Evolutionary conservation across 1,140 invertebrate genomes (phyloP), one percentile per base, ranked within the genome.

Genomic region (Tetramorium parvispinum): DNA sequence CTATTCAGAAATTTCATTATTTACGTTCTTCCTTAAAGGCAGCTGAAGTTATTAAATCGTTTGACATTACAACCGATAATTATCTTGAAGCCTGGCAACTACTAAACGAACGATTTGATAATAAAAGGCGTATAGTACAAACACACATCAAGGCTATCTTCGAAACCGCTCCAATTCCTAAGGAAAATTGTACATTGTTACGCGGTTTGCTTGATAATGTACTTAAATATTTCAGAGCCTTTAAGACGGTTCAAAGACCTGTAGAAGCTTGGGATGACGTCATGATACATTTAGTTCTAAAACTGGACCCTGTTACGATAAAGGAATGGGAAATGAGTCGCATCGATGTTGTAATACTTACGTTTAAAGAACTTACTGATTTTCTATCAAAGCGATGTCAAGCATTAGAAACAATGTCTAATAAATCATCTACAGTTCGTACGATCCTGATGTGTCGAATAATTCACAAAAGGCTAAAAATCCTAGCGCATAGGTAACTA

Each of bases 321-420:
- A 68, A 68, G 11, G 37, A 68, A 16, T 68, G 37, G 65, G 65
- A 68, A 21, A 43, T n/a, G 2, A 68, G n/a, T 46, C n/a, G 65
- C 1, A 0, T 10, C 0, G 65, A 37, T 1, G 1, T 5, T 4
- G 16, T 11, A 0, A 46, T 68, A 68, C 65, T 43, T 16, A 46
- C 21, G 1, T 68, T 68, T 21, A 68, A 68, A 16, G 27, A 68
- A 46, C 21, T 68, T 13, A 46, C 8, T 3, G 40, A 49, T 1
- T 68, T 68, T 8, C 16, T 68, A n/a, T 8, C 66, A 3, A 49
- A 68, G 1, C 40, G 13, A 16, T 46, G 40, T 43, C 63, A 66
- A 11, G n/a, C 21, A 0, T 21, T 68, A 7, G 66, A 68, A 16
- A 10, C 6, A 2, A 16, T 68, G 1, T 46, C 13, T 0, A 49